These are phyloP conservation scores for Amphiprion ocellaris DNA, from an alignment of 2,113 vertebrate genomes.

Conservation along the genomic window DNA sequence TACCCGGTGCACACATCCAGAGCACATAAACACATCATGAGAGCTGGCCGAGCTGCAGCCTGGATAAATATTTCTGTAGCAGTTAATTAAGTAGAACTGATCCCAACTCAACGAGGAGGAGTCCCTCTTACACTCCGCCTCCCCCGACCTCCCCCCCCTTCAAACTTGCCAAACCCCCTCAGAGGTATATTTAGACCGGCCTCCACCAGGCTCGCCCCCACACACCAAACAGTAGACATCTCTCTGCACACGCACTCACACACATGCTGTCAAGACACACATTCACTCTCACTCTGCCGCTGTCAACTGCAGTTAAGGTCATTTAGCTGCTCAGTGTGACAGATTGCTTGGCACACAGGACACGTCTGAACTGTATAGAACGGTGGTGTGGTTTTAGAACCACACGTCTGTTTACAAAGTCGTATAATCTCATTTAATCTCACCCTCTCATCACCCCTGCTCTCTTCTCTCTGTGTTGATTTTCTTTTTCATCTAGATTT, in stretches of 20 bases:
- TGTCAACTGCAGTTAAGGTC: conserved; percentile 78
- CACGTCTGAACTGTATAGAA: conserved; percentile 25
- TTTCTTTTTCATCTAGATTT: neutral
- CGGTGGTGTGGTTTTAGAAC: neutral
- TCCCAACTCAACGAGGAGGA: conserved; percentile 69
- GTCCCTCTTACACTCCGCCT: conserved; percentile 26
- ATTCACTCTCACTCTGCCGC: conserved; percentile 53
- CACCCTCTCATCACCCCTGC: neutral
- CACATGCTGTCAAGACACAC: conserved; percentile 57
- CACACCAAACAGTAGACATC: conserved; percentile 49
- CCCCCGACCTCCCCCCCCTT: neutral
- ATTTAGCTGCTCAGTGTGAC: conserved; percentile 66
- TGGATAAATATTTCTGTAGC: conserved; percentile 86
- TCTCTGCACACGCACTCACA: conserved; percentile 20
- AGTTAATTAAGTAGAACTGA: conserved; percentile 83
- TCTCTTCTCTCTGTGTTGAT: neutral
- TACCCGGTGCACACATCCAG: conserved; percentile 62
- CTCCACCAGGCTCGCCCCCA: conserved; percentile 52
- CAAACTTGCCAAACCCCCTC: conserved; percentile 10
- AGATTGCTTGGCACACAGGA: conserved; percentile 32
- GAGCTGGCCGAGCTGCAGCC: conserved; percentile 70
- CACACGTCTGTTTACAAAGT: conserved; percentile 52
- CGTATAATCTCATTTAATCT: conserved; percentile 25
- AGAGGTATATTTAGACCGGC: conserved; percentile 72
- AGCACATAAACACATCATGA: conserved; percentile 82